Percentiles rank a stretch among this genome's conserved stretches.
Evolutionary conservation across 30 jellyfish, hydroid and myxozoan genomes (phyloP).

Genomic region (Phacellophora camtschatica): DNA sequence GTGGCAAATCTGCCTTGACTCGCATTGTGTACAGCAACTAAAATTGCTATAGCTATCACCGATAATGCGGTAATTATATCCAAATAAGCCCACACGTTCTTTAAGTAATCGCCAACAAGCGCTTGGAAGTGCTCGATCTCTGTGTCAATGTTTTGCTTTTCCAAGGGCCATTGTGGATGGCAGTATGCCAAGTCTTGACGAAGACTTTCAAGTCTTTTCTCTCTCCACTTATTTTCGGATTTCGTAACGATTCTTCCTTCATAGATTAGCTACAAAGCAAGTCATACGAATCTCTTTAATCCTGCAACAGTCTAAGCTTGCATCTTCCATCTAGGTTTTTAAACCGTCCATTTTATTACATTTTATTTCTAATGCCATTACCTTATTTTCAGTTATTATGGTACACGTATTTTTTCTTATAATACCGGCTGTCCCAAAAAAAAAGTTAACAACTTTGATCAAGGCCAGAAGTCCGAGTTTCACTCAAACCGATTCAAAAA

Average conservation of each 20-base stretch:
- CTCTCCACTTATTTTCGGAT: conserved; percentile 42
- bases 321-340: neutral
- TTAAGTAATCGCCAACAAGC: conserved; percentile 47
- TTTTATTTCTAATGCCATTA: too few species aligned
- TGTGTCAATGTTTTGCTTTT: conserved; percentile 8
- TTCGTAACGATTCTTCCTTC: neutral
- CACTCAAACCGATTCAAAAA: too few species aligned
- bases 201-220: conserved; percentile 7
- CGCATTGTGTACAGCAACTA: neutral
- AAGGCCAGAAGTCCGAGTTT: too few species aligned
- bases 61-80: neutral
- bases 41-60: neutral
- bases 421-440: too few species aligned
- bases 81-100: conserved; percentile 35
- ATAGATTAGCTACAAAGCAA: conserved; percentile 7
- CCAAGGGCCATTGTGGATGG: conserved; percentile 71
- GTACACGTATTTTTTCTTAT: too few species aligned
- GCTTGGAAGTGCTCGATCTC: conserved; percentile 15
- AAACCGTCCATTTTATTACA: too few species aligned
- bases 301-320: too few species aligned
- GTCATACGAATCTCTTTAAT: too few species aligned
- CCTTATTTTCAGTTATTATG: too few species aligned
- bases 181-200: conserved; percentile 30
- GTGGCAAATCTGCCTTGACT: neutral
- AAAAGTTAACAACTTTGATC: too few species aligned